Percentiles rank a stretch among this genome's conserved stretches.
Evolutionary conservation across 1,140 invertebrate genomes (phyloP).

Genomic region (Drosophila parabipectinata): DNA sequence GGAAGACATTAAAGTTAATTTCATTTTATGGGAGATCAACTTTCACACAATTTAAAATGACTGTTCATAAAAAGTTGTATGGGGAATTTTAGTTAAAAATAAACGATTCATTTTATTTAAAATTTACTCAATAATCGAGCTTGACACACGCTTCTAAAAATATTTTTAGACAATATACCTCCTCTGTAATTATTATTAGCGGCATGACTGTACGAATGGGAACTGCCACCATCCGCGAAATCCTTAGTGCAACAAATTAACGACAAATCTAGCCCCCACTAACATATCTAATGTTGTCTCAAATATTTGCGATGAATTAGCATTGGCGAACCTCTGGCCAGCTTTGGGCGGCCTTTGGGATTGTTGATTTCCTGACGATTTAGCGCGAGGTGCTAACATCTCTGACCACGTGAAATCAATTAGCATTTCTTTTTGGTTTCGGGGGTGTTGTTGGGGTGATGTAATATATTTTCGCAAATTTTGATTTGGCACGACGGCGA

Average conservation of each 20-base stretch:
- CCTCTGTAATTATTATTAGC: conserved; percentile 16
- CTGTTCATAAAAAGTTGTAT: no score
- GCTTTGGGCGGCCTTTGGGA: conserved; percentile 9
- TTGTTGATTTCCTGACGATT: conserved; percentile 21
- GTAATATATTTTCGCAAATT: conserved; percentile 66
- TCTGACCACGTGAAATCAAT: conserved; percentile 74
- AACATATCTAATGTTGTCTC: conserved; percentile 27
- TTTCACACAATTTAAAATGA: not conserved
- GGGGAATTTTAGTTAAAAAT: no score
- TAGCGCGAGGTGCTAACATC: conserved; percentile 53
- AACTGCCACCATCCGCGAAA: conserved; percentile 4
- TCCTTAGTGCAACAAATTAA: conserved; percentile 24
- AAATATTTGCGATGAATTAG: conserved; percentile 47
- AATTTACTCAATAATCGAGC: not conserved
- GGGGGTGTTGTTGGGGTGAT: conserved; percentile 47
- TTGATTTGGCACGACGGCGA: conserved; percentile 65
- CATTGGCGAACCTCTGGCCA: conserved; percentile 6
- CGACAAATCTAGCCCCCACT: conserved; percentile 22
- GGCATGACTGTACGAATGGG: conserved; percentile 37
- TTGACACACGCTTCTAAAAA: conserved; percentile 12
- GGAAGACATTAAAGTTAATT: not conserved
- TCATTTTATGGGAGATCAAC: not conserved
- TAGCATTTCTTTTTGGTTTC: conserved; percentile 46
- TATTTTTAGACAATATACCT: conserved; percentile 10
- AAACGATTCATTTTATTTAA: not conserved